Base-by-base conservation (phyloP, 2,113 vertebrate genomes). In the Meleagris gallopavo region DNA sequence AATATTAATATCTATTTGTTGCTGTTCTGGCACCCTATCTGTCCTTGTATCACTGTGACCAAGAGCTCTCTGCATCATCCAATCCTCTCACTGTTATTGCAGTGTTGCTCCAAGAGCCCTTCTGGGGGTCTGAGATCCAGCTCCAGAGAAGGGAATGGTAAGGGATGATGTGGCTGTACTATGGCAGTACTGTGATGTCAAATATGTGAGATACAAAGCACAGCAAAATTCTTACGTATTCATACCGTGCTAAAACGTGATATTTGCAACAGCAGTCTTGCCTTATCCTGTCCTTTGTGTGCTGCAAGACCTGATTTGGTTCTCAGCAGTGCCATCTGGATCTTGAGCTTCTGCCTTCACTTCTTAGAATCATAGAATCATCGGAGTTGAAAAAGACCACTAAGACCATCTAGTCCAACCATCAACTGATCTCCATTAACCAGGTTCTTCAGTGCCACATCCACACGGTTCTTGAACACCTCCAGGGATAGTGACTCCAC, bases 1-100 rank as follows among this genome's bases (percentile, higher is more conserved):
- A 25, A 16, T 74, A 36, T 74, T 78, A 89, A 65, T 64, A 55
- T 14, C 6, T 11, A 90, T 88, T 74, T 86, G 29, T 77, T 90
- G 34, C 65, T 83, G 29, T 46, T 88, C 46, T 86, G 30, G 17
- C 3, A 4, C 45, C 45, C 70, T 64, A 25, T 61, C 41, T 83
- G 11, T 43, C 32, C 14, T 86, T 61, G 34, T 60, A 60, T 55
- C 72, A 1, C 32, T 80, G 54, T 18, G 15, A 3, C 65, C 83
- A 0, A 0, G 38, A 74, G 57, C 9, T 90, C n/a, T 81, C 22
- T 2, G 2, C 41, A 58, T 6, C 18, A 66, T 38, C 64, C 52
- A 60, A 9, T 52, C 13, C 13, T 40, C 29, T 64, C 2, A 1
- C 57, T 78, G 18, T 67, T 82, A 14, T 12, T 72, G 3, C 0